Percentiles rank a stretch among this genome's conserved stretches.
Evolutionary conservation across 2,113 vertebrate species (phyloP).

Genomic region (Urocolius indicus): DNA sequence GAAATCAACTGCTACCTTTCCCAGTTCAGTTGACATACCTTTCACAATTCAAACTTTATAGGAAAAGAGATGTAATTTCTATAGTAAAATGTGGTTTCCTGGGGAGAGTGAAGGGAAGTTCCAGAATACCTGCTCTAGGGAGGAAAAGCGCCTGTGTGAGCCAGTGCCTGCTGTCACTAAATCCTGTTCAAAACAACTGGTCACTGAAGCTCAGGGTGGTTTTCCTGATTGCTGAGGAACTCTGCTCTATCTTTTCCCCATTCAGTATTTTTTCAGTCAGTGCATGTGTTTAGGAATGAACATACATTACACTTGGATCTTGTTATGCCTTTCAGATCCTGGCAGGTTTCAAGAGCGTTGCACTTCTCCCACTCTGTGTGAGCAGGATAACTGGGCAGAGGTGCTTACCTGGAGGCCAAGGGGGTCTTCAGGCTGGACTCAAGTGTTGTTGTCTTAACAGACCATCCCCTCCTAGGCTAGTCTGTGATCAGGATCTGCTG

Average conservation of each 20-base stretch:
- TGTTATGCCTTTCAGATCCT: not conserved
- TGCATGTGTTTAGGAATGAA: not conserved
- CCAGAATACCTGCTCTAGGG: not conserved
- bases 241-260: not conserved
- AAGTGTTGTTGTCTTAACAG: not conserved
- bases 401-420: not conserved
- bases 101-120: not conserved
- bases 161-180: not conserved
- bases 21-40: not conserved
- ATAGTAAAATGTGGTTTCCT: not conserved
- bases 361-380: not conserved
- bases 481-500: not conserved
- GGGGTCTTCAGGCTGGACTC: not conserved
- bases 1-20: not conserved
- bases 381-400: not conserved
- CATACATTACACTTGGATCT: not conserved
- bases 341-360: not conserved
- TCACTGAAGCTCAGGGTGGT: not conserved
- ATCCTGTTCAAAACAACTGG: not conserved
- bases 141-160: not conserved
- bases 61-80: not conserved
- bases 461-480: not conserved
- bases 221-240: not conserved
- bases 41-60: not conserved
- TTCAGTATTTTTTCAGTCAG: not conserved